Base-by-base conservation (phyloP, 2,797 vertebrate genomes). In the Micropoecilia bifurca region DNA sequence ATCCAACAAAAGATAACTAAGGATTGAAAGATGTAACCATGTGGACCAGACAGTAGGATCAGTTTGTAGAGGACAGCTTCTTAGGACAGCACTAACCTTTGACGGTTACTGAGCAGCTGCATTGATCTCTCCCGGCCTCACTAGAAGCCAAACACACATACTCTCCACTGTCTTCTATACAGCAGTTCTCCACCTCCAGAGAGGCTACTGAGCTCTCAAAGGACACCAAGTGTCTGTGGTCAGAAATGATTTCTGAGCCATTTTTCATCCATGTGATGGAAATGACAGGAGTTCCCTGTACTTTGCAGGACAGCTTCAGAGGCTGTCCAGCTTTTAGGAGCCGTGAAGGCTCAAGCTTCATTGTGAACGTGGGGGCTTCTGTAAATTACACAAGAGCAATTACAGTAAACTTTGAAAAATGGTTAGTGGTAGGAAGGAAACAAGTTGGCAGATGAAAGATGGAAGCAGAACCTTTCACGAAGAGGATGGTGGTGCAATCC, bases 401-500 rank as follows among this genome's bases (percentile, higher is more conserved):
- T 55, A 90, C 16, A 80, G 69, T 82, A 71, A 81, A 80, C 45
- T 92, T 2, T n/a, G 25, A 0, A 45, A 77, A 88, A 91, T 72
- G 61, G 41, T 77, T 68, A 89, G 92, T 81, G 74, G 81, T 76
- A n/a, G 72, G 4, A 76, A 85, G 82, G 63, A 79, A 87, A 78
- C 41, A 82, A n/a, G 71, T 69, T 84, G 13, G 66, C 77, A 14
- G 71, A 75, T 41, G 47, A 63, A 76, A 61, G 57, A 84, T 69
- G 94, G 84, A 97, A 97, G 22, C 85, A 6, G 94, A 97, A 96
- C 98, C 98, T 99, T 99, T 99, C 0, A 99, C 98, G 95, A 99
- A 98, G 80, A 99, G 95, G 77, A 93, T 93, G 85, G 96, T 93
- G 36, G 95, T 97, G 93, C 97, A 96, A 63, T 96, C 96, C 93